Percentiles rank a stretch among this genome's conserved stretches.
phyloP scores from a whole-genome alignment of 2,888 invertebrate genomes.

The Lissonota sp. region DNA sequence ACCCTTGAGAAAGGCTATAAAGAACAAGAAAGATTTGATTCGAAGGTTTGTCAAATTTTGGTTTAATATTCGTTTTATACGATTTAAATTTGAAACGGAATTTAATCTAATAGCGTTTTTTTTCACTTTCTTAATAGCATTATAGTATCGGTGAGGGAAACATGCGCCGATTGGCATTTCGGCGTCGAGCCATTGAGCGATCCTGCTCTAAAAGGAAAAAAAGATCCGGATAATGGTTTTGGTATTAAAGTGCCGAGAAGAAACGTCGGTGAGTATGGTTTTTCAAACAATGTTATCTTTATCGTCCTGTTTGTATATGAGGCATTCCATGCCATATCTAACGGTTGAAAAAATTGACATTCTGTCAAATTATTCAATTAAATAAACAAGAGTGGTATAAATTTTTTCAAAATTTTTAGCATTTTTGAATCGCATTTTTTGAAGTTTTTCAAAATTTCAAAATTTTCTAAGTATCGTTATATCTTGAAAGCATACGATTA shows the following conservation, averaged over 20 bases:
- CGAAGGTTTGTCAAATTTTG: constrained; percentile 86
- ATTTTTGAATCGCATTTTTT: too few species aligned
- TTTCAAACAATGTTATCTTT: background rate
- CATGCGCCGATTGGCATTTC: constrained; percentile 98
- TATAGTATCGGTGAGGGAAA: constrained; percentile 98
- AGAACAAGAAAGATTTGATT: constrained; percentile 98
- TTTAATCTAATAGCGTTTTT: constrained; percentile 1
- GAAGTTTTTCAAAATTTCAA: too few species aligned
- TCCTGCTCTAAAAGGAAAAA: constrained; percentile 96
- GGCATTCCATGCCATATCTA: too few species aligned
- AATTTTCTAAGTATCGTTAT: too few species aligned
- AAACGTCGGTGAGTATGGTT: constrained; percentile 91
- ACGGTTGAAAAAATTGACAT: too few species aligned
- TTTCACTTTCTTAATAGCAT: constrained; percentile 87
- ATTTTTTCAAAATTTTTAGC: too few species aligned
- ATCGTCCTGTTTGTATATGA: too few species aligned
- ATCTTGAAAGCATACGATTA: too few species aligned
- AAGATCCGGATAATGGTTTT: constrained; percentile 96
- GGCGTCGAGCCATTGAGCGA: constrained; percentile 96
- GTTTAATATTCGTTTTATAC: too few species aligned
- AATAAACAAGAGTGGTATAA: too few species aligned
- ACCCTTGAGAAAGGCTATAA: constrained; percentile 97
- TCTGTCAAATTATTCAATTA: too few species aligned
- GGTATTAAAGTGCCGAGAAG: constrained; percentile 96
- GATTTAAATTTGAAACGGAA: background rate